Conservation (phyloP, 2,797 vertebrate species). For the Perodicticus potto region DNA sequence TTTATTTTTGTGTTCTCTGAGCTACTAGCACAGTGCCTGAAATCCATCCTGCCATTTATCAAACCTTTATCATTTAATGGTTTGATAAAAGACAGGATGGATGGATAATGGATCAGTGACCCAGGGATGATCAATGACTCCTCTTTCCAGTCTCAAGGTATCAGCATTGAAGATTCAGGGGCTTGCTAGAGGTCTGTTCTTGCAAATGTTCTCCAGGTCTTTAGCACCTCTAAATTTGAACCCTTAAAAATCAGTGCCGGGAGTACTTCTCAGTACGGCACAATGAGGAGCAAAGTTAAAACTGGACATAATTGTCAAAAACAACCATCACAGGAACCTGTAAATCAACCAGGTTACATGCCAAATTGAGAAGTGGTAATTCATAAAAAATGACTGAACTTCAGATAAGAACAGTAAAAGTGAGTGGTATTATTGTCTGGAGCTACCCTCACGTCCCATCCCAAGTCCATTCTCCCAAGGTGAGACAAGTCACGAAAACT, state of each 20-base stretch:
- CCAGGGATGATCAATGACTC: not conserved
- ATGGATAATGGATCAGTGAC: not conserved
- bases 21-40: not conserved
- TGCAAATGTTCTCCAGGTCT: not conserved
- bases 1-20: not conserved
- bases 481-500: not conserved
- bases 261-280: not conserved
- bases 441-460: not conserved
- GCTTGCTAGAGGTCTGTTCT: not conserved
- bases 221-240: not conserved
- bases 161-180: not conserved
- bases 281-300: not conserved
- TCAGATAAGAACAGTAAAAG: not conserved
- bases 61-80: too few species aligned
- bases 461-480: not conserved
- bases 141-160: not conserved
- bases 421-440: fast-evolving
- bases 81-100: not conserved
- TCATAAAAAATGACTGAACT: not conserved
- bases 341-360: not conserved
- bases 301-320: not conserved
- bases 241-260: not conserved
- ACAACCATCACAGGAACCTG: not conserved
- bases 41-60: not conserved
- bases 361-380: not conserved